A percentile compares a stretch with the other conserved stretches of the same genome.
Evolutionary conservation across 2,113 vertebrate genomes (phyloP).

Genomic region (Pseudonaja textilis): DNA sequence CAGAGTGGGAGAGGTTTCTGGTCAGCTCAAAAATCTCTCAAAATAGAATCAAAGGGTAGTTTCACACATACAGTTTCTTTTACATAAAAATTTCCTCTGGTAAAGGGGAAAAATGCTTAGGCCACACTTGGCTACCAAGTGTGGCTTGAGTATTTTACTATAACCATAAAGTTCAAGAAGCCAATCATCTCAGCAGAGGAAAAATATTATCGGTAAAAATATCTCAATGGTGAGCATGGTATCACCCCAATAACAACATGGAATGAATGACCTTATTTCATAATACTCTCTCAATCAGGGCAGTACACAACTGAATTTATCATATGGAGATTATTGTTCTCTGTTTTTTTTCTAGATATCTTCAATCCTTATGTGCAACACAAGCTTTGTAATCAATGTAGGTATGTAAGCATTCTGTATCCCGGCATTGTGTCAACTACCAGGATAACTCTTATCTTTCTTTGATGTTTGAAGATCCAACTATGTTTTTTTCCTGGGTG

Average conservation of each 20-base stretch:
- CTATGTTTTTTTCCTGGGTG: background rate
- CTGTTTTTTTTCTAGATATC: background rate
- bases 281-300: background rate
- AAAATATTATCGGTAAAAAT: background rate
- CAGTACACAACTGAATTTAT: background rate
- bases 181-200: background rate
- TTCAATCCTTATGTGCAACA: background rate
- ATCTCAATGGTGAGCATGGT: background rate
- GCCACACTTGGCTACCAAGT: background rate
- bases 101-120: background rate
- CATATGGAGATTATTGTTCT: background rate
- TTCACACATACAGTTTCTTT: background rate
- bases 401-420: background rate
- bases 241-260: background rate
- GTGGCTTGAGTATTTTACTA: background rate
- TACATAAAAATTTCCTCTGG: background rate
- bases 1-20: background rate
- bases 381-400: background rate
- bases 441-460: background rate
- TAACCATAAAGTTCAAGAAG: background rate
- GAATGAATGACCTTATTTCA: background rate
- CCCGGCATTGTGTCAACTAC: background rate
- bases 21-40: background rate
- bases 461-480: background rate
- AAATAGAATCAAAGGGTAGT: background rate